Percentiles rank a stretch among this genome's conserved stretches.
Conservation (phyloP, 2,113 vertebrate genomes). For the Macaca fascicularis region T2T-MFA8v1.1 NC_088384.1:110336001-110336500, state of each 20-base stretch:
- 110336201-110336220: neutral
- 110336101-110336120: slow-evolving; percentile 3
- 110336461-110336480: slow-evolving; percentile 30
- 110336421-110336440: slow-evolving; percentile 56
- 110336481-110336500: neutral
- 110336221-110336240: neutral
- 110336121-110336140: neutral
- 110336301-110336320: neutral
- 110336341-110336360: neutral
- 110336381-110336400: slow-evolving; percentile 73
- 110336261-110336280: slow-evolving; percentile 10
- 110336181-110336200: fast-evolving
- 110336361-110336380: neutral
- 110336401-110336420: slow-evolving; percentile 60
- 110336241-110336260: neutral
- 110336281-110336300: slow-evolving; percentile 18
- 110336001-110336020: slow-evolving; percentile 48
- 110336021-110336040: slow-evolving; percentile 53
- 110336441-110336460: neutral
- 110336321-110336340: neutral
- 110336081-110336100: slow-evolving; percentile 44
- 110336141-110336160: slow-evolving; percentile 25
- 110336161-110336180: neutral
- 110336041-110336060: slow-evolving; percentile 29
- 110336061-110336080: slow-evolving; percentile 44